These are phyloP conservation scores for Alectoris magna DNA, from an alignment of 2,797 vertebrate species.

Conservation along the genomic window DNA sequence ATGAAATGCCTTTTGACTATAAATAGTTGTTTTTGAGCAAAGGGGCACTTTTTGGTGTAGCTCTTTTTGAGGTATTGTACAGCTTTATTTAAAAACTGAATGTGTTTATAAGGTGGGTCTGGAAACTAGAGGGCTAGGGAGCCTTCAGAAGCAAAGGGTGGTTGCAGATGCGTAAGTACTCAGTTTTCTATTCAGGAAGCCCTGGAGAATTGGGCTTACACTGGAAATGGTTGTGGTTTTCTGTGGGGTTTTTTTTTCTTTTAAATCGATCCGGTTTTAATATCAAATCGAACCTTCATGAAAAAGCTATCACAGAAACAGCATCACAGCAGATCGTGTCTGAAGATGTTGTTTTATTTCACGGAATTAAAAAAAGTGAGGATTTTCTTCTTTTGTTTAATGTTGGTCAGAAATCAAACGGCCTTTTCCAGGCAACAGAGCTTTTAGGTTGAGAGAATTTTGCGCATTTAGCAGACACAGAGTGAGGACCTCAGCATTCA, in stretches of 20 bases:
- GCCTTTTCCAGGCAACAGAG: slow-evolving; percentile 26
- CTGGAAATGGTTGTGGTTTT: background rate
- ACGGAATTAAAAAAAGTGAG: background rate
- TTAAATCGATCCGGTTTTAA: background rate
- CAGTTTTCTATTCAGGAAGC: background rate
- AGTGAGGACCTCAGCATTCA: background rate
- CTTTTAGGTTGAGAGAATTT: background rate
- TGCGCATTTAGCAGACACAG: background rate
- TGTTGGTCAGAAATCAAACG: background rate
- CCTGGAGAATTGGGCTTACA: background rate
- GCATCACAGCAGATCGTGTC: background rate
- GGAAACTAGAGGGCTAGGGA: background rate
- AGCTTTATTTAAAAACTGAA: slow-evolving; percentile 17
- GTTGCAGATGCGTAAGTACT: background rate
- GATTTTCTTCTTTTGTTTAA: background rate
- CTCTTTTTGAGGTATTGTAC: slow-evolving; percentile 33
- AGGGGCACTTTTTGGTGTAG: slow-evolving; percentile 19
- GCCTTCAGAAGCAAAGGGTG: background rate
- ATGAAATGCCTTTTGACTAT: slow-evolving; percentile 33
- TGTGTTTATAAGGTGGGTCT: background rate
- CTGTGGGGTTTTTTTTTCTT: background rate
- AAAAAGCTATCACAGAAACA: background rate
- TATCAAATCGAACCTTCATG: background rate
- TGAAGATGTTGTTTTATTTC: slow-evolving; percentile 10
- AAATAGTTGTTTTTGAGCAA: slow-evolving; percentile 27